Evolutionary conservation across 2,888 invertebrate genomes (phyloP), one percentile per base, ranked within the genome.

Genomic region (Patella depressa): DNA sequence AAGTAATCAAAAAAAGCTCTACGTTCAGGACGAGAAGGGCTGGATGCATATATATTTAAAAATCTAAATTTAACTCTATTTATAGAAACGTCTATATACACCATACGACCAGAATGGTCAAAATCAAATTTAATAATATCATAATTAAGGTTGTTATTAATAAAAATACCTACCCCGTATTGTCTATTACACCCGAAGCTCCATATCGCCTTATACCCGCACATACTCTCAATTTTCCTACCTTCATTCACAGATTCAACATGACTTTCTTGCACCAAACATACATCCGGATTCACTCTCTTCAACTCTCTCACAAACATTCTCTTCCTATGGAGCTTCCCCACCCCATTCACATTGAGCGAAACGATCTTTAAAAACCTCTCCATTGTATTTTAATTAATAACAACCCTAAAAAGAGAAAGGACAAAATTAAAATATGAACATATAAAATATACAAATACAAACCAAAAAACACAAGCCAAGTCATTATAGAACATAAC

Each of bases 141-240:
- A 69, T 29, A 17, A 75, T 59, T 29, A 75, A 75, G 54, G 69
- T 69, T 53, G 11, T 69, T 75, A 69, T 15, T 69, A 19, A 75
- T 55, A 1, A 75, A 24, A 29, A 75, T 65, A 19, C 75, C 75
- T 17, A 75, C 75, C 17, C 75, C 75, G 9, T 69, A n/a, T 53
- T 69, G 59, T 1, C 34, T 17, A n/a, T 45, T n/a, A 19, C 17
- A 29, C 12, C 75, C 75, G 34, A 75, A 75, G 53, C 75, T 75
- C 75, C 75, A 75, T 53, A 75, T 17, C 9, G 69, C 17, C 55
- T 55, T 55, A 9, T 73, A 71, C 70, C 73, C 77, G 75, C 76
- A 76, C 17, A 15, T 24, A 24, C 77, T 78, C 11, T 65, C 17
- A 45, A 80, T 78, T 24, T 53, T n/a, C 4, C 19, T 24, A 29